Base-by-base conservation (phyloP, 2,888 invertebrate species). In the Pristionchus fissidentatus region DNA sequence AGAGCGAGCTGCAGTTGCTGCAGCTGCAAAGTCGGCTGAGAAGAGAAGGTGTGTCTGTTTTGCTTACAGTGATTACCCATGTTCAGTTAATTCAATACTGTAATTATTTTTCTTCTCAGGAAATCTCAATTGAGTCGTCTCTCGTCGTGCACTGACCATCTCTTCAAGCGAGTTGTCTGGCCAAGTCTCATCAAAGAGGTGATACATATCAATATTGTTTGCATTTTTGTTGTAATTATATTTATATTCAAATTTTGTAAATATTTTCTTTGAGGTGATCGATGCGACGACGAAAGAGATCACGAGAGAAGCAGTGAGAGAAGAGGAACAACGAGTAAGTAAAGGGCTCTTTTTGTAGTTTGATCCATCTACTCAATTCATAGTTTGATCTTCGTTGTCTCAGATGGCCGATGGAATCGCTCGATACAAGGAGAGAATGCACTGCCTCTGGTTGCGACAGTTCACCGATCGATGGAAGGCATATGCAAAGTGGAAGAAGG, bases 401-500 rank as follows among this genome's bases (percentile, higher is more conserved):
- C 15, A 79, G 79, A 79, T 79, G 49, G 79, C 55, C 1, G 79
- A 79, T 4, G 79, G 79, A 8, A 35, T 79, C 79, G 79, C 79
- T 38, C 55, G 55, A 13, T 79, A 79, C 57, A 79, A 57, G 57
- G 13, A 3, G n/a, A 55, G 41, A 55, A 79, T 79, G 79, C 49
- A 81, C 13, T 49, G 32, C 15, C 84, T 85, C 38, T 89, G 89
- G 89, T 73, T 89, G 32, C 57, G 81, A 15, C 89, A 89, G 62
- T 89, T 89, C 79, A 87, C 87, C 86, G 85, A 88, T 83, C 85
- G 84, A 22, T 89, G 89, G 89, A 85, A 86, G 57, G 84, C 75
- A 8, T 84, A 84, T 49, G 88, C 85, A 8, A 66, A 62, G 22
- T 75, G 62, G 43, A 87, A 73, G 38, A 86, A 85, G 77, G 78